These are phyloP conservation scores for Leistus spinibarbis DNA, from an alignment of 2,888 invertebrate species.

Conservation along the genomic window DNA sequence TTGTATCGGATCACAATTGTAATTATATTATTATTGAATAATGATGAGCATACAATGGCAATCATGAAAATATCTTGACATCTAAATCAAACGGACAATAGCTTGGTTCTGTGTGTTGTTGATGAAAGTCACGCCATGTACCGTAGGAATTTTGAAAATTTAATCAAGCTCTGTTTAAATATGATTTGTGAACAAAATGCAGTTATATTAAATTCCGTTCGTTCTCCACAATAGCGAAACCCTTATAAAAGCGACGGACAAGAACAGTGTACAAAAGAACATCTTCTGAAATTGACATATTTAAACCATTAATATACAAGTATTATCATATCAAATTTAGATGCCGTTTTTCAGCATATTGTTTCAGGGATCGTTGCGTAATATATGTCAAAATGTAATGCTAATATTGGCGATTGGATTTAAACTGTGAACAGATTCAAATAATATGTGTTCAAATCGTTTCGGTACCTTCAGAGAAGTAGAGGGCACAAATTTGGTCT, in stretches of 20 bases:
- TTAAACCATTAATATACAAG: neutral
- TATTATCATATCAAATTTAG: neutral
- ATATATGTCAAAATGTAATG: too few relatives aligned
- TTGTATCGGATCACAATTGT: neutral
- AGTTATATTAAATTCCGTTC: constrained; percentile 31
- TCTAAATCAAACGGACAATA: neutral
- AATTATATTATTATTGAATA: neutral
- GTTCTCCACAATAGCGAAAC: neutral
- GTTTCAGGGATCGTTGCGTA: neutral
- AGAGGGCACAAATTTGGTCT: too few relatives aligned
- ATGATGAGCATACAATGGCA: neutral
- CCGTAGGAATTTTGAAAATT: constrained; percentile 25
- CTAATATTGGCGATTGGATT: too few relatives aligned
- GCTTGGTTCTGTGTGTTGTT: neutral
- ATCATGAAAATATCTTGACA: neutral
- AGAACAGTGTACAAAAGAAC: neutral
- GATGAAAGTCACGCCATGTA: neutral
- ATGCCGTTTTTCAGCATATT: neutral
- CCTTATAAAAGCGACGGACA: neutral
- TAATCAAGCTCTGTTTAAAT: constrained; percentile 32
- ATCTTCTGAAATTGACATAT: neutral
- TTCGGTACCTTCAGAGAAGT: too few relatives aligned
- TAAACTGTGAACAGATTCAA: too few relatives aligned
- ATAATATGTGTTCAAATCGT: too few relatives aligned
- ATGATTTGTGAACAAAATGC: constrained; percentile 30